Base-by-base conservation (phyloP, 2,113 vertebrate genomes). In the Atrichornis clamosus region DNA sequence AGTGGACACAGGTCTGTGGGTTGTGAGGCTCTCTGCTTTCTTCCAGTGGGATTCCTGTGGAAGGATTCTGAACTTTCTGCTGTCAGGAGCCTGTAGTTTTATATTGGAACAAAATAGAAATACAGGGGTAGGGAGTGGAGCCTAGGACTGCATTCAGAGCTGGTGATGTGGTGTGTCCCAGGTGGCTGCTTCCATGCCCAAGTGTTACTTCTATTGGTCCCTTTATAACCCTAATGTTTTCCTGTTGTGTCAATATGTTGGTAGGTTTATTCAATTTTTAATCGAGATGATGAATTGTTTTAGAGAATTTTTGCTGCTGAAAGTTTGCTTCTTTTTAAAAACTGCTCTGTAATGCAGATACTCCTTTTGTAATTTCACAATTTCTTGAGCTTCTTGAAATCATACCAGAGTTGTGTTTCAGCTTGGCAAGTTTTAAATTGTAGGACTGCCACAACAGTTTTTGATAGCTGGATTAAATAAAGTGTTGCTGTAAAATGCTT, bases 401-500 rank as follows among this genome's bases (percentile, higher is more conserved):
- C 42, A 8, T 28, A 24, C 41, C 60, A 42, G 58, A 28, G 13
- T 37, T 58, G 63, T 41, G 62, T 78, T 73, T 81, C 56, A 70
- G 56, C 78, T 49, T 89, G 95, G 59, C 55, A 37, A 41, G 65
- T n/a, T 73, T 37, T 39, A 11, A 44, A 58, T 10, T 47, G 76
- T 56, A 23, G 42, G 32, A 44, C 72, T 90, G 81, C 69, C 53
- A 24, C 37, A 44, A 67, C 59, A 84, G 63, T 68, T 63, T 86
- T 69, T 80, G 88, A 88, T 94, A 86, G 87, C 73, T 84, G 56
- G 78, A 83, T 94, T 89, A 93, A 92, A 74, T 95, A 49, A 91
- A 58, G 37, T 30, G 69, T 47, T 17, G 15, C 87, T 91, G 44
- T 89, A 65, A 92, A 93, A 69, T 19, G 19, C n/a, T 84, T 83